Conservation (phyloP, 2,113 vertebrate species). For the Scomber japonicus region DNA sequence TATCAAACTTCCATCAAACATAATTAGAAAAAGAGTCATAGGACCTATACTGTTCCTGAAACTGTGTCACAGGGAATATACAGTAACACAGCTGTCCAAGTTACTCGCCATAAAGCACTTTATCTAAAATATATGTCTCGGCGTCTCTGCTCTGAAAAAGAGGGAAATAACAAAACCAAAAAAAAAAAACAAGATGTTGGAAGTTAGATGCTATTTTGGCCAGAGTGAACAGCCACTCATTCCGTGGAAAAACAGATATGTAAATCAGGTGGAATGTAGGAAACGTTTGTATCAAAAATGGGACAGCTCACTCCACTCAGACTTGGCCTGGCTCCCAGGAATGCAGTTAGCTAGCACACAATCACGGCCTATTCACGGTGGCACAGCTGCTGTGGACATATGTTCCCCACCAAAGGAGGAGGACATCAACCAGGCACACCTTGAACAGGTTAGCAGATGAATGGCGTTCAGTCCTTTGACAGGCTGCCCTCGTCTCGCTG, state of each 20-base stretch:
- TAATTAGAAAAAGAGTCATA: slow-evolving; percentile 16
- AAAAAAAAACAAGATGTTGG: slow-evolving; percentile 31
- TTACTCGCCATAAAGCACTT: not conserved
- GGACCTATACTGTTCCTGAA: slow-evolving; percentile 12
- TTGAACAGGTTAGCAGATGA: slow-evolving; percentile 86
- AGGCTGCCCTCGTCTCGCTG: slow-evolving; percentile 75
- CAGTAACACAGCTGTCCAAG: slow-evolving; percentile 44
- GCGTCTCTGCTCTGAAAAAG: slow-evolving; percentile 31
- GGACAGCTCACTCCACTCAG: slow-evolving; percentile 80
- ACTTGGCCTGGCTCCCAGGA: slow-evolving; percentile 84
- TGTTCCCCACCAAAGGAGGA: slow-evolving; percentile 84
- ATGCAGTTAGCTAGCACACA: slow-evolving; percentile 81
- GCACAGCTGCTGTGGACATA: slow-evolving; percentile 87
- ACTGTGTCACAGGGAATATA: slow-evolving; percentile 36
- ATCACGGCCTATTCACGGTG: slow-evolving; percentile 81
- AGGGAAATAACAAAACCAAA: too few relatives aligned
- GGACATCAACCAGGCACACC: slow-evolving; percentile 84
- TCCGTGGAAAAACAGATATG: slow-evolving; percentile 58
- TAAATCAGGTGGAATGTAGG: slow-evolving; percentile 77
- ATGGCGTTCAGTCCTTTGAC: slow-evolving; percentile 80
- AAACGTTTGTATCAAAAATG: slow-evolving; percentile 69
- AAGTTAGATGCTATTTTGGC: slow-evolving; percentile 55
- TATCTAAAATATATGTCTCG: slow-evolving; percentile 24
- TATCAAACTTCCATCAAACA: slow-evolving; percentile 21
- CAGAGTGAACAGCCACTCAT: slow-evolving; percentile 35